Evolutionary conservation across 2,888 invertebrate species (phyloP), one percentile per base, ranked within the genome.

Genomic region (Glyphotaelius pellucidus): DNA sequence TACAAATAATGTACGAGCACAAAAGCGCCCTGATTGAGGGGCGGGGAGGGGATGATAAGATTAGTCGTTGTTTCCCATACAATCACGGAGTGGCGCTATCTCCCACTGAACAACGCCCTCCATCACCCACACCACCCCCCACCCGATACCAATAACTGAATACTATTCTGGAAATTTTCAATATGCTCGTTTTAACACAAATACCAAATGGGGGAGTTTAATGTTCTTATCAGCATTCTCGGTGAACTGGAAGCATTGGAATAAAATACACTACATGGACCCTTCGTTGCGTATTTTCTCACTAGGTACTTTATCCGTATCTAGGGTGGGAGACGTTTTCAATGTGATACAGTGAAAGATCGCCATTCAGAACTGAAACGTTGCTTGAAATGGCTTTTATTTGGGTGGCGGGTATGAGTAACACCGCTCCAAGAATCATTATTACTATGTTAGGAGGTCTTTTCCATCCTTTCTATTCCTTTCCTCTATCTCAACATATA

Each of bases 31-130:
- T 93, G 93, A 93, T 93, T 93, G 93, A 89, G 90, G 93, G 93
- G 93, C 38, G 91, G 91, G 87, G 92, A 83, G 80, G 89, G 92
- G 92, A 92, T 91, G 93, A 93, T 93, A 93, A 93, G 93, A 93
- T 93, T 93, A 93, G 93, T 90, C 91, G 91, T 91, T 93, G 93
- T 93, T 93, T 93, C 92, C 91, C 90, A 92, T 93, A 90, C 87
- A 93, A 92, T 91, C 91, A 91, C 81, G 90, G 92, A 92, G 91
- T 90, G 90, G 89, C 85, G 80, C 84, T 85, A 92, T 90, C 83
- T 67, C 67, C 67, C 25, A n/a, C 25, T 25, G 67, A 67, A 67
- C 67, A 67, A 67, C 67, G 25, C 67, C 67, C 25, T 7, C 67
- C 67, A 67, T 19, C 67, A 25, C 25, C 15, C 15, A 52, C 15